Base-by-base conservation (phyloP, 2,797 vertebrate genomes). In the Neostethus bicornis region DNA sequence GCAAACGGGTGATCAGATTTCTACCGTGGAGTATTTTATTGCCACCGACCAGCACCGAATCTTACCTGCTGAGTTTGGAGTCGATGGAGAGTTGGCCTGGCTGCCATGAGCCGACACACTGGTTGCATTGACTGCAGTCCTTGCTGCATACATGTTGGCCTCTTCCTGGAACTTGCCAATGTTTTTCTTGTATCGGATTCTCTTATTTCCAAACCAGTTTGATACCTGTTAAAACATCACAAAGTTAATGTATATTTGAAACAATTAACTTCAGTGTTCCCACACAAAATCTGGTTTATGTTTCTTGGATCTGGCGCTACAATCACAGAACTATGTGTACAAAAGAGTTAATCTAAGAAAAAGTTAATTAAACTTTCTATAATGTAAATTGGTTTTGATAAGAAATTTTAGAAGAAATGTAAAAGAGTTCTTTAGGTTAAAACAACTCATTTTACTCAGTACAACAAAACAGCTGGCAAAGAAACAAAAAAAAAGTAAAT, bases 181-280 rank as follows among this genome's bases (percentile, higher is more conserved):
- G 94, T 99, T 99, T 92, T 99, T 99, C 95, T 99, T 99, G 94
- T 99, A 99, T 88, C 97, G 94, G 92, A 99, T 99, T 93, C 97
- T 94, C 90, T 99, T 99, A 93, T 99, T 99, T 87, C 97, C 97
- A 76, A 99, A 99, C 96, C 97, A 99, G 96, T 99, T 99, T 91
- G 97, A 99, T 91, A 99, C 97, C 97, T 99, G 90, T 66, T 0
- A 1, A 37, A 25, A 68, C 0, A 28, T 5, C 2, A 10, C 39
- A 1, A 11, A 34, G 39, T 17, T 32, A n/a, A n/a, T n/a, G n/a
- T n/a, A n/a, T 28, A 35, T 41, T 29, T 10, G 47, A 32, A 44
- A 16, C 16, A 16, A 21, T n/a, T 23, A 23, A 14, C 21, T 21
- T 23, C 20, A 7, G 21, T 23, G 21, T 21, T 2, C 42, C 19